phyloP scores from a whole-genome alignment of 2,888 invertebrate species.

The Drosophila fulvimacula region DNA sequence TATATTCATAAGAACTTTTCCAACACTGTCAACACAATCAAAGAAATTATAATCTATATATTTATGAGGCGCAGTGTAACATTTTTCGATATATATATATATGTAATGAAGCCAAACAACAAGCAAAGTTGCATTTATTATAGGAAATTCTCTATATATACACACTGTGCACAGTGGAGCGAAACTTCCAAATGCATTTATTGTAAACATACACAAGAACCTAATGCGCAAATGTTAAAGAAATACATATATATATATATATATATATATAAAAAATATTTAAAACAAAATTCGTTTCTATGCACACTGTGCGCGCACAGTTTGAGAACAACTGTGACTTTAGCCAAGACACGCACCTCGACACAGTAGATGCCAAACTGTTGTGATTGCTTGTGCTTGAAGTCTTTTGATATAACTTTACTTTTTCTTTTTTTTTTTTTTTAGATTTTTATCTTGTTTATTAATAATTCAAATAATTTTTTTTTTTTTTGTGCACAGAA shows the following conservation, averaged over 20 bases:
- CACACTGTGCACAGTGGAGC: slow-evolving; percentile 26
- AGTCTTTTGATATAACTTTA: neutral
- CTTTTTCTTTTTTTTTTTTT: neutral
- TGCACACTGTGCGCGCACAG: slow-evolving; percentile 21
- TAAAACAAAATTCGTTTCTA: slow-evolving; percentile 33
- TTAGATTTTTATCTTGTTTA: slow-evolving; percentile 6
- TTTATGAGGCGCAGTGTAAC: slow-evolving; percentile 37
- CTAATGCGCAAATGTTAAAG: slow-evolving; percentile 43
- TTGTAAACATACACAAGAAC: slow-evolving; percentile 55
- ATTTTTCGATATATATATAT: slow-evolving; percentile 12
- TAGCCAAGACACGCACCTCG: slow-evolving; percentile 38
- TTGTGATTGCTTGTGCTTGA: neutral
- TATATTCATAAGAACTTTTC: slow-evolving; percentile 36
- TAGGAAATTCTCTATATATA: slow-evolving; percentile 34
- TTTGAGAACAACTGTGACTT: slow-evolving; percentile 22
- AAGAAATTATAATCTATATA: slow-evolving; percentile 25
- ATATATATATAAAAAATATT: slow-evolving; percentile 18
- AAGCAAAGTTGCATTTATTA: slow-evolving; percentile 50
- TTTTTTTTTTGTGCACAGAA: slow-evolving; percentile 86
- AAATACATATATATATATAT: slow-evolving; percentile 52
- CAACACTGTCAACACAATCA: slow-evolving; percentile 51
- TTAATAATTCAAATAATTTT: slow-evolving; percentile 26
- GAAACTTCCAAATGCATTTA: slow-evolving; percentile 62
- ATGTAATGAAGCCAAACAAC: slow-evolving; percentile 47
- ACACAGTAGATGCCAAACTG: slow-evolving; percentile 30